These are phyloP conservation scores for Geococcyx californianus DNA, from an alignment of 2,113 vertebrate genomes.

Conservation along the genomic window DNA sequence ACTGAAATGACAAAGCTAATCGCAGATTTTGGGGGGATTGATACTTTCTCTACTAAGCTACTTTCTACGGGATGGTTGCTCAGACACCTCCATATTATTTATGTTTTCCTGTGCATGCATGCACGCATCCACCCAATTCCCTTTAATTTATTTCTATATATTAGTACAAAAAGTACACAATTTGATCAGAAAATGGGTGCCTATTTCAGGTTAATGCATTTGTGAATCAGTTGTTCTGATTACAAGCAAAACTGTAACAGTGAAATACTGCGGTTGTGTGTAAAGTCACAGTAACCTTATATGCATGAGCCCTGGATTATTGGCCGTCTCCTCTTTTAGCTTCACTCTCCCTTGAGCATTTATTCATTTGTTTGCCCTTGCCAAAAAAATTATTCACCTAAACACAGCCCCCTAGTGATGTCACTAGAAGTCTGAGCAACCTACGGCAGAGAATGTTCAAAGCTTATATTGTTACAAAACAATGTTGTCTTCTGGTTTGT, in stretches of 20 bases:
- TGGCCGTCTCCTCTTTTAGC: not conserved
- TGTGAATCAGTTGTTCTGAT: not conserved
- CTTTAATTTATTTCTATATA: not conserved
- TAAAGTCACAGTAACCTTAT: constrained; percentile 27
- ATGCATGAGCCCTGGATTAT: not conserved
- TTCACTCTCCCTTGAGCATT: constrained; percentile 56
- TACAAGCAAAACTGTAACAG: not conserved
- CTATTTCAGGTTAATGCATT: not conserved
- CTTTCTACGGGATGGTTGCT: not conserved
- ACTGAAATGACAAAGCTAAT: not conserved
- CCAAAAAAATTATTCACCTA: constrained; percentile 64
- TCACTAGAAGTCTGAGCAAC: constrained; percentile 62
- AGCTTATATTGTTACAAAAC: constrained; percentile 25
- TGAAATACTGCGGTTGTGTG: not conserved
- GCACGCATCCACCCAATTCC: not conserved
- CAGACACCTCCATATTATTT: not conserved
- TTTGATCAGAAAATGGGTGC: not conserved
- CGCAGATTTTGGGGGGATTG: not conserved
- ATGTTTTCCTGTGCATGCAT: not conserved
- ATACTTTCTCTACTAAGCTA: not conserved
- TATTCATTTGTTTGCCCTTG: constrained; percentile 67
- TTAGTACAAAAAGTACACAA: not conserved
- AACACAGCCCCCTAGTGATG: constrained; percentile 26
- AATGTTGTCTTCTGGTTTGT: constrained; percentile 26
- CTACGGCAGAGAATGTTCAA: constrained; percentile 56